A percentile compares a stretch with the other conserved stretches of the same genome.
Evolutionary conservation across 2,888 invertebrate species (phyloP).

Genomic region (Netelia melanura): DNA sequence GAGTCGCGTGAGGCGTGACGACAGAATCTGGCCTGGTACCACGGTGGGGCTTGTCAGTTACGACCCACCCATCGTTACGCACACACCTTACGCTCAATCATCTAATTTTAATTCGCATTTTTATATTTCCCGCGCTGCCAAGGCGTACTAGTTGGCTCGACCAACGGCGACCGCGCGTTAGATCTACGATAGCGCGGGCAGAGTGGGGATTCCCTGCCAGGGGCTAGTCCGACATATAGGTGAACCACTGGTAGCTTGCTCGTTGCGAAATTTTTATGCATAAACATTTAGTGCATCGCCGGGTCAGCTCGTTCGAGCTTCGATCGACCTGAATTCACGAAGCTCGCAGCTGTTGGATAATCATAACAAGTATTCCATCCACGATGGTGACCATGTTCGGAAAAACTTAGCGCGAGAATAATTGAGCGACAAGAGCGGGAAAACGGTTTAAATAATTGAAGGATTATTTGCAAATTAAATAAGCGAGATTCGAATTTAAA

Average conservation of each 20-base stretch:
- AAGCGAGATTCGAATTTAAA: no score
- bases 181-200: slow-evolving; percentile 16
- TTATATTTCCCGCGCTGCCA: slow-evolving; percentile 11
- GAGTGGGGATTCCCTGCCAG: slow-evolving; percentile 19
- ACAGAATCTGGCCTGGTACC: slow-evolving; percentile 16
- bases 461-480: no score
- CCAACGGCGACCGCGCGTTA: neutral
- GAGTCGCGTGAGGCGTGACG: slow-evolving; percentile 60
- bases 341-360: slow-evolving; percentile 31
- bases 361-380: slow-evolving; percentile 20
- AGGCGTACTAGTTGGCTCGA: slow-evolving; percentile 26
- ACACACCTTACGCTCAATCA: neutral
- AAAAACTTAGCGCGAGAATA: neutral
- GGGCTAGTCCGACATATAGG: slow-evolving; percentile 22
- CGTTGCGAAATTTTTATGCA: slow-evolving; percentile 78
- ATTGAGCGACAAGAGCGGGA: no score
- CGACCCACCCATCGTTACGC: slow-evolving; percentile 40
- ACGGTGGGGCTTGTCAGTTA: slow-evolving; percentile 51
- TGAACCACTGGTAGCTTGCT: slow-evolving; percentile 60
- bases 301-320: slow-evolving; percentile 72
- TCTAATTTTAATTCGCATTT: slow-evolving; percentile 16
- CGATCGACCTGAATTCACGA: slow-evolving; percentile 51
- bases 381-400: neutral
- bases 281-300: slow-evolving; percentile 78
- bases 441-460: no score